Evolutionary conservation across 2,113 vertebrate genomes (phyloP).

Genomic region (Hiodon alosoides): DNA sequence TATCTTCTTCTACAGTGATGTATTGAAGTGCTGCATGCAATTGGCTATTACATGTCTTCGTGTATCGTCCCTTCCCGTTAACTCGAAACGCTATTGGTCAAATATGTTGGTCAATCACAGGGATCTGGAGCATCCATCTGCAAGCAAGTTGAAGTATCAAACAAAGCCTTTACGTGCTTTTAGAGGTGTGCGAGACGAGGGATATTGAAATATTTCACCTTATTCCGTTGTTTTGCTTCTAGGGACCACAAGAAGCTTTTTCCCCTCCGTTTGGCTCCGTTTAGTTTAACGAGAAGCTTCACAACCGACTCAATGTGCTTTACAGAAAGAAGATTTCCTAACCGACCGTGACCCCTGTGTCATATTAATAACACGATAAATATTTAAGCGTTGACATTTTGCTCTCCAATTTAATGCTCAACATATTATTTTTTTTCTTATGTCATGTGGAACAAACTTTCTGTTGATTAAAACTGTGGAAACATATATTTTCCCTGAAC

Average conservation of each 20-base stretch:
- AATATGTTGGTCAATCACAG: constrained; percentile 47
- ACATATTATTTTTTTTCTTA: constrained; percentile 4
- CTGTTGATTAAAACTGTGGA: constrained; percentile 3
- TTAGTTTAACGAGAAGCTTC: not conserved
- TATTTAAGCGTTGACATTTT: constrained; percentile 9
- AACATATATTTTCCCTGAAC: not conserved
- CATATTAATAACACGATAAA: constrained; percentile 8
- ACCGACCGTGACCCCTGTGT: not conserved
- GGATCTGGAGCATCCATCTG: constrained; percentile 19
- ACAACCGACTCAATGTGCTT: not conserved
- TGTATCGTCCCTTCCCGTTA: constrained; percentile 9
- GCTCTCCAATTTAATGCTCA: not conserved
- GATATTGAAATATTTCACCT: not conserved
- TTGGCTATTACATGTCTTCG: constrained; percentile 52
- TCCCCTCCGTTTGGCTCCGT: too few species aligned
- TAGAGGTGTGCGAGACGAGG: constrained; percentile 3
- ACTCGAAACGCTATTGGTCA: constrained; percentile 45
- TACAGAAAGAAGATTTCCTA: constrained; percentile 5
- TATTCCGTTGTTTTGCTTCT: not conserved
- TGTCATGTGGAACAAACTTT: constrained; percentile 15
- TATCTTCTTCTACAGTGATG: constrained; percentile 50
- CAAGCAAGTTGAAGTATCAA: constrained; percentile 9
- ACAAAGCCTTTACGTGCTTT: constrained; percentile 13
- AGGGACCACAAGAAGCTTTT: too few species aligned
- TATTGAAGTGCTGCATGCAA: constrained; percentile 30